These are phyloP conservation scores for Chironomus striatipennis DNA, from an alignment of 1,140 invertebrate species.

Conservation along the genomic window DNA sequence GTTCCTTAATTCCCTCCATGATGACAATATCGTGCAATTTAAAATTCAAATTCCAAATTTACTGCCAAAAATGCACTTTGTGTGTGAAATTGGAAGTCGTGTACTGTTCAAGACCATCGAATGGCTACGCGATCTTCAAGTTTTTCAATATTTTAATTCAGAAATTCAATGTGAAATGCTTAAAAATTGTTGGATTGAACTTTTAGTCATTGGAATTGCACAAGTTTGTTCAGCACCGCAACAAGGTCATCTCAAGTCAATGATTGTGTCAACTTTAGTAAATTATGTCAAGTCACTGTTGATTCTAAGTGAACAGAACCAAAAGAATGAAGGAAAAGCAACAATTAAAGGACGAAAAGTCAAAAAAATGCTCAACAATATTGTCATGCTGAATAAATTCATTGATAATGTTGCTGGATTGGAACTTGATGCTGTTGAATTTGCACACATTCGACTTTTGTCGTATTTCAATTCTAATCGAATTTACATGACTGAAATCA, in stretches of 20 bases:
- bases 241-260: constrained; percentile 3
- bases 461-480: background rate
- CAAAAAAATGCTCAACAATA: constrained; percentile 6
- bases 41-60: constrained; percentile 73
- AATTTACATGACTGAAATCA: background rate
- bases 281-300: constrained; percentile 1
- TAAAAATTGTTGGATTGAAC: constrained; percentile 82
- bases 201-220: constrained; percentile 85
- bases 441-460: background rate
- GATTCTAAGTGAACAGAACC: background rate
- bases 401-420: background rate
- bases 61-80: constrained; percentile 79
- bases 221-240: constrained; percentile 43
- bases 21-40: constrained; percentile 62
- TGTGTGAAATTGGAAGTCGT: constrained; percentile 85
- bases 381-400: background rate
- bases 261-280: background rate
- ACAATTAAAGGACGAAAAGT: background rate
- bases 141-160: constrained; percentile 70
- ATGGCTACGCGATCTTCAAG: constrained; percentile 75
- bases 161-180: constrained; percentile 77
- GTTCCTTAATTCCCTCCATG: constrained; percentile 52
- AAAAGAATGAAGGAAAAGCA: background rate
- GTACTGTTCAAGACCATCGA: constrained; percentile 81
- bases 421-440: constrained; percentile 16